Base-by-base conservation (phyloP, 1,140 invertebrate species). In the Papilio polyxenes region DNA sequence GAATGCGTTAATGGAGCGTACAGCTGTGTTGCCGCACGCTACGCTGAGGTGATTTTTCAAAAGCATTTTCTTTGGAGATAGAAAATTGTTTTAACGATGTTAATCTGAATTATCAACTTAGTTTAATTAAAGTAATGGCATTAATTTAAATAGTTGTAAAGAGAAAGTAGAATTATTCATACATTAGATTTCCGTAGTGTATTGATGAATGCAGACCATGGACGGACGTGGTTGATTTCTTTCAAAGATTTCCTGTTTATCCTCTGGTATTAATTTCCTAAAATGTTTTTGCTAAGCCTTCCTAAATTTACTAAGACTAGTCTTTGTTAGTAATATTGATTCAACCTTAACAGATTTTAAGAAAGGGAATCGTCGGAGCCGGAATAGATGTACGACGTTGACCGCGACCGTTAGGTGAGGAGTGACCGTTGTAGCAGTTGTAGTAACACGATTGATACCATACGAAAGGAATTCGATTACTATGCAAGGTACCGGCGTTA, bases 381-480 rank as follows among this genome's bases (percentile, higher is more conserved):
- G n/a, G 53, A 17, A 65, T 56, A 69, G 40, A 59, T 80, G 59
- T 48, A 49, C 59, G 56, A 40, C 17, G n/a, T 8, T 56, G 83
- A 77, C 76, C 56, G 65, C 84, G 85, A 83, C 84, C 85, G 86
- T 87, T 88, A 90, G 81, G 75, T 82, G 84, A 86, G 84, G 84
- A 87, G 74, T 88, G 87, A 88, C 88, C 86, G 90, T 88, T 92
- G 90, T 90, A 92, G 92, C 88, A 86, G 90, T 88, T 92, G 90
- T 90, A 92, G 92, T 90, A 88, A 89, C 85, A 83, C 84, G 89
- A 89, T 90, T 88, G 88, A 87, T 82, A 83, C 88, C 86, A 90
- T 86, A 89, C 92, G 87, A 93, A 92, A 89, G 86, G 87, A 90
- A 91, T 93, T 92, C 89, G 91, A 92, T 93, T 90, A 89, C 85